Conservation (phyloP, 1,140 invertebrate species). For the Oryzaephilus surinamensis region DNA sequence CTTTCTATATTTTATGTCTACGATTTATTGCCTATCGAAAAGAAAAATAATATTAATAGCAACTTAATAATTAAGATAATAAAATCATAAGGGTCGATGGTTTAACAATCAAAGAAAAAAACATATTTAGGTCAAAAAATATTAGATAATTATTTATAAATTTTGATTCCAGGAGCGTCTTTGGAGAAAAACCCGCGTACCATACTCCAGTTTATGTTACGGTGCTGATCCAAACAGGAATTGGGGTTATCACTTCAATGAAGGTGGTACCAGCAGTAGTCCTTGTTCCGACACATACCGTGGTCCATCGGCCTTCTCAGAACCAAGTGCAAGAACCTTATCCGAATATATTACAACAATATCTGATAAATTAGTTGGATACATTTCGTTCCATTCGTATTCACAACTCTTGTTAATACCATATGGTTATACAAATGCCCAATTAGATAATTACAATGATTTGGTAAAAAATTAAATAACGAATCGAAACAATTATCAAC, state of each 20-base stretch:
- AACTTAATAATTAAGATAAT: too few relatives aligned
- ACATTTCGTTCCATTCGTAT: slow-evolving; percentile 68
- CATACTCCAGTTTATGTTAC: slow-evolving; percentile 42
- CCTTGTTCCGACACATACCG: slow-evolving; percentile 62
- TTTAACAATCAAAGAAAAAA: too few relatives aligned
- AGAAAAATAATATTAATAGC: slow-evolving; percentile 29
- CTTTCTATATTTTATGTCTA: too few relatives aligned
- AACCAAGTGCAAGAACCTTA: slow-evolving; percentile 55
- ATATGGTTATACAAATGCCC: slow-evolving; percentile 50
- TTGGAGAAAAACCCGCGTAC: slow-evolving; percentile 63
- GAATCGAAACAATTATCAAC: too few relatives aligned
- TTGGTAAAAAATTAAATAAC: slow-evolving; percentile 45
- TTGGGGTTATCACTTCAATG: slow-evolving; percentile 59
- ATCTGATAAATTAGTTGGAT: slow-evolving; percentile 47
- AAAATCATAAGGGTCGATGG: too few relatives aligned
- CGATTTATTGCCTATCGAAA: neutral
- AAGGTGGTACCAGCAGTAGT: slow-evolving; percentile 49
- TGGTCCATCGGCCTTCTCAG: slow-evolving; percentile 59
- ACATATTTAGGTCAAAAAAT: too few relatives aligned
- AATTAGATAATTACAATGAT: slow-evolving; percentile 51
- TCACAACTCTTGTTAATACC: slow-evolving; percentile 61
- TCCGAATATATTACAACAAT: slow-evolving; percentile 41
- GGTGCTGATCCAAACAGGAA: slow-evolving; percentile 69
- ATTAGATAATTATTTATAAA: too few relatives aligned
- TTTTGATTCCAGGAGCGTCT: too few relatives aligned